Evolutionary conservation across 2,797 vertebrate genomes (phyloP).

Genomic region (Acrossocheilus fasciatus): DNA sequence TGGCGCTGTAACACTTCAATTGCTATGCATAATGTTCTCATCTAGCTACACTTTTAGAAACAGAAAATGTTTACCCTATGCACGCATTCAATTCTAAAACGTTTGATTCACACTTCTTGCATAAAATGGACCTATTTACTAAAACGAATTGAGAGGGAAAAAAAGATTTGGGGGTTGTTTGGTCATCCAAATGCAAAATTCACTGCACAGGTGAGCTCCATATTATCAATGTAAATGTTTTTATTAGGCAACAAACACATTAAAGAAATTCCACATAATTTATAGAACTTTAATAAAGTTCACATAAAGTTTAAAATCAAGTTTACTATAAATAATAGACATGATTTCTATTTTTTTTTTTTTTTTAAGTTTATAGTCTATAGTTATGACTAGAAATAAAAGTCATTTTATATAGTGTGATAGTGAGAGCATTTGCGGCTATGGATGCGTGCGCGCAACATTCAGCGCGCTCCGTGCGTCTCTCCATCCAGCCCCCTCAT

Average conservation of each 20-base stretch:
- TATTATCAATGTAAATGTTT: background rate
- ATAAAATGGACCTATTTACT: background rate
- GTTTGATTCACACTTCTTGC: background rate
- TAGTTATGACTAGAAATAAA: background rate
- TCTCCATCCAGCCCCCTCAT: slow-evolving; percentile 43
- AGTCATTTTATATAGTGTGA: background rate
- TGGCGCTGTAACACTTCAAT: slow-evolving; percentile 30
- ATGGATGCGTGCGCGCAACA: background rate
- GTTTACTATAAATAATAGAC: background rate
- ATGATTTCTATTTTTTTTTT: too few species aligned
- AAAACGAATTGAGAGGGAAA: background rate
- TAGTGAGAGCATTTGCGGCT: background rate
- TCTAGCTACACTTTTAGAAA: background rate
- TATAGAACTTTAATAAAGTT: background rate
- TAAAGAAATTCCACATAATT: background rate
- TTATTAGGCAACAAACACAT: background rate
- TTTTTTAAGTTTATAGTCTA: background rate
- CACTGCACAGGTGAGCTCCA: background rate
- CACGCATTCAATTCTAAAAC: background rate
- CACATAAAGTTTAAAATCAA: background rate
- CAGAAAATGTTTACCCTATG: background rate
- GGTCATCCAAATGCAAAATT: background rate
- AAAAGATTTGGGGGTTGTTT: background rate
- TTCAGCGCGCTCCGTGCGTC: background rate
- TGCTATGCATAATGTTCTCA: background rate